Evolutionary conservation across 2,113 vertebrate genomes (phyloP).

Genomic region (Oncorhynchus masou): DNA sequence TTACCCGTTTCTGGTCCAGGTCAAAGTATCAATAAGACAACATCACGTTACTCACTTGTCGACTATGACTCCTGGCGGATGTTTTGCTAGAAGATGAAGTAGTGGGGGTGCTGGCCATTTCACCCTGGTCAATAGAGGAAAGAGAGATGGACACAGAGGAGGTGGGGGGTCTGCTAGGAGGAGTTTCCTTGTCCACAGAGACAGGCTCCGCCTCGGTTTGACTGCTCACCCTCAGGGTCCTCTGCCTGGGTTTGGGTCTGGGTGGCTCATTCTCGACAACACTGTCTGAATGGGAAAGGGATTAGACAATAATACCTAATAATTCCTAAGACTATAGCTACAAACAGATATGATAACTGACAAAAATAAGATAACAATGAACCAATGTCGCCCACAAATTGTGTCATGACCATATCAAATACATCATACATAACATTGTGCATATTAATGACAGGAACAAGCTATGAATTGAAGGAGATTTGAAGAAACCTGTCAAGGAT

Average conservation of each 20-base stretch:
- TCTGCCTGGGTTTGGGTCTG: constrained; percentile 76
- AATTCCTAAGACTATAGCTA: too few relatives aligned
- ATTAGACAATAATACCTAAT: neutral
- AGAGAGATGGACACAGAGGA: constrained; percentile 55
- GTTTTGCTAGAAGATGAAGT: constrained; percentile 39
- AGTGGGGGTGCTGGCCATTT: constrained; percentile 30
- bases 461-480: neutral
- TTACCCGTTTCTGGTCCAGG: neutral
- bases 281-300: constrained; percentile 39
- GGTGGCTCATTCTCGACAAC: constrained; percentile 54
- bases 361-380: neutral
- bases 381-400: neutral
- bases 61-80: constrained; percentile 35
- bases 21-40: too few relatives aligned
- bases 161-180: constrained; percentile 42
- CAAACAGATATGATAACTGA: too few relatives aligned
- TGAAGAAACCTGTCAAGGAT: constrained; percentile 68
- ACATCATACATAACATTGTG: neutral
- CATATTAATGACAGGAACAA: neutral
- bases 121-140: constrained; percentile 32
- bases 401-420: neutral
- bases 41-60: constrained; percentile 57
- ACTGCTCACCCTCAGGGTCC: constrained; percentile 58
- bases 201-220: constrained; percentile 45
- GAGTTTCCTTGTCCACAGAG: constrained; percentile 47